These are phyloP conservation scores for Phoebastria nigripes DNA, from an alignment of 2,797 vertebrate genomes.

Conservation along the genomic window DNA sequence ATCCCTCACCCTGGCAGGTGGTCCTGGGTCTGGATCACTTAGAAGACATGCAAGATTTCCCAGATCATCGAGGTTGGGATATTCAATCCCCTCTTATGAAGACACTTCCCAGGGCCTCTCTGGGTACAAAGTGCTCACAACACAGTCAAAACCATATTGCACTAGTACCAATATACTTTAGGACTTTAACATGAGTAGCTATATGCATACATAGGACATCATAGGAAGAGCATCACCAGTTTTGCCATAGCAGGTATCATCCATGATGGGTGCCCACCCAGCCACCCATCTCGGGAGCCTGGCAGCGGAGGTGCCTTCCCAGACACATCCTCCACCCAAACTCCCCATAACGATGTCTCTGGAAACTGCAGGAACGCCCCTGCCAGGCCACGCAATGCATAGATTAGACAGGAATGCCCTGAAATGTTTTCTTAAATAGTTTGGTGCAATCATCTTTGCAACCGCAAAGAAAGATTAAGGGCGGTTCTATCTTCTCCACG, in stretches of 20 bases:
- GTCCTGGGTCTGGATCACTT: not conserved
- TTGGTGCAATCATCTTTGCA: not conserved
- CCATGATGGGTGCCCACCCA: not conserved
- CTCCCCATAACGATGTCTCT: not conserved
- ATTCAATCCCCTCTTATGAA: not conserved
- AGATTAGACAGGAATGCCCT: accelerated
- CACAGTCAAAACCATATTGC: not conserved
- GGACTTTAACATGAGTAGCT: not conserved
- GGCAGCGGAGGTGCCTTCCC: not conserved
- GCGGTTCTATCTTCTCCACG: accelerated
- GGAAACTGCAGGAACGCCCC: not conserved
- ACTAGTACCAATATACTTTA: not conserved
- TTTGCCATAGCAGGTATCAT: not conserved
- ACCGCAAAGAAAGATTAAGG: not conserved
- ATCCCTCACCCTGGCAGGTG: not conserved
- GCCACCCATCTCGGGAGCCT: not conserved
- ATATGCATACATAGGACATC: not conserved
- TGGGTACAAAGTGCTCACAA: not conserved
- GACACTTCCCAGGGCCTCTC: not conserved
- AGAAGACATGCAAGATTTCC: not conserved
- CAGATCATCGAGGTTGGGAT: not conserved
- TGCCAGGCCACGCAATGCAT: not conserved
- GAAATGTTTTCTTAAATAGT: not conserved
- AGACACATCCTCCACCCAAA: not conserved
- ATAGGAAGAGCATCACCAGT: not conserved